These are phyloP conservation scores for Myopa testacea DNA, from an alignment of 2,888 invertebrate genomes.

Conservation along the genomic window DNA sequence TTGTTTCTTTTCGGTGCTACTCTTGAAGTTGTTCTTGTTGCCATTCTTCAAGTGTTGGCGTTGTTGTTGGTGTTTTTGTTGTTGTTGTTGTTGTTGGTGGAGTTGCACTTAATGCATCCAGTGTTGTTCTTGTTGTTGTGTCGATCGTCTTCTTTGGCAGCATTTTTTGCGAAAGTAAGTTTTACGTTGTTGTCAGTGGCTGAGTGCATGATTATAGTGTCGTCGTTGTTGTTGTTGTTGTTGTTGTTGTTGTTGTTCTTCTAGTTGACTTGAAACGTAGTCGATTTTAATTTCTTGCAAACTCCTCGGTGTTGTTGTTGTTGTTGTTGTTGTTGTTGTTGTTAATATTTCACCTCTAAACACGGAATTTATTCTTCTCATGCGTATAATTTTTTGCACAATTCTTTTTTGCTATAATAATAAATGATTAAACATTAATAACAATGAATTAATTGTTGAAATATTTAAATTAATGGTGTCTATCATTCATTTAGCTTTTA, in stretches of 20 bases:
- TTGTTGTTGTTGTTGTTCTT: conserved; percentile 22
- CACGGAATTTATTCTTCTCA: background rate
- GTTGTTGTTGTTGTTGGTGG: background rate
- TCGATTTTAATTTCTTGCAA: no score
- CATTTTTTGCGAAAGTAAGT: background rate
- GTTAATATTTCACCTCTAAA: background rate
- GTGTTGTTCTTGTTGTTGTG: no score
- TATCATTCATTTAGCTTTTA: no score
- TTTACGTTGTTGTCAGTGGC: background rate
- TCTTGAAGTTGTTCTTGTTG: conserved; percentile 44
- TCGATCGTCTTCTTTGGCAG: no score
- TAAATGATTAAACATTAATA: no score
- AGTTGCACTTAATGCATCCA: background rate
- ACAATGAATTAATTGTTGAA: no score
- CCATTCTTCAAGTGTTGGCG: conserved; percentile 37
- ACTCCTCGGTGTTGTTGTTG: conserved; percentile 27
- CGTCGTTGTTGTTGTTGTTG: conserved; percentile 26
- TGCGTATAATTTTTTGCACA: no score
- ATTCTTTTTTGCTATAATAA: no score
- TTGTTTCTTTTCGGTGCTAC: background rate
- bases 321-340: conserved; percentile 6
- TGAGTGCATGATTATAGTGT: background rate
- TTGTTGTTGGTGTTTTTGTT: conserved; percentile 21
- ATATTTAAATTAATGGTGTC: no score
- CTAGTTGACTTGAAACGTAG: no score